A percentile compares a stretch with the other conserved stretches of the same genome.
These are phyloP conservation scores for Psilopsiagon aurifrons DNA, from an alignment of 2,113 vertebrate species.

Conservation along the genomic window DNA sequence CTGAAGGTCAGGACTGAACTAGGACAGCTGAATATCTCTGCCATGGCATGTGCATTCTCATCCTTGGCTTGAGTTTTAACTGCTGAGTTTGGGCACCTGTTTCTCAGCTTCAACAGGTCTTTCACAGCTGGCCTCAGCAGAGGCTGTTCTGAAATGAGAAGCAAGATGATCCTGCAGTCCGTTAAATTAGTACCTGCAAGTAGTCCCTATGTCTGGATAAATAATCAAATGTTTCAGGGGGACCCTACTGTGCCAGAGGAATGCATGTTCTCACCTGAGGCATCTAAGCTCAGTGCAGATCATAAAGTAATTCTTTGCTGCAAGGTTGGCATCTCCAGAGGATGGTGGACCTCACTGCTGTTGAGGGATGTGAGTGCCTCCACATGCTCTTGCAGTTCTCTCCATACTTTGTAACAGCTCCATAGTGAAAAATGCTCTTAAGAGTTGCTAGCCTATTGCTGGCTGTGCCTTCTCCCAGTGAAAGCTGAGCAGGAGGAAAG, in stretches of 20 bases:
- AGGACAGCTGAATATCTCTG: background rate
- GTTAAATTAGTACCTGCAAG: background rate
- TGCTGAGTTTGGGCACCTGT: background rate
- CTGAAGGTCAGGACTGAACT: background rate
- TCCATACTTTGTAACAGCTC: background rate
- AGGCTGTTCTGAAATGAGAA: background rate
- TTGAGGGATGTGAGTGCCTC: background rate
- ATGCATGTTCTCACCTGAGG: background rate
- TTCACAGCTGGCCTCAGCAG: background rate
- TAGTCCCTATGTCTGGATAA: background rate
- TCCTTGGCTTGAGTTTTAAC: background rate
- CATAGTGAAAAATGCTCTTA: background rate
- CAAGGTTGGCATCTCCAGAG: background rate
- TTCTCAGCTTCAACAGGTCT: background rate
- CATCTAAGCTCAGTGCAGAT: background rate
- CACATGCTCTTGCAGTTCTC: background rate
- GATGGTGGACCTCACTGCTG: background rate
- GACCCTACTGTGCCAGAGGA: background rate
- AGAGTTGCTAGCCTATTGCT: background rate
- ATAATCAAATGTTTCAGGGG: background rate
- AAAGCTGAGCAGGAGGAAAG: background rate
- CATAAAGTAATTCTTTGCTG: background rate
- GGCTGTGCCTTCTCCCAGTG: background rate
- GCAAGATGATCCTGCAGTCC: background rate
- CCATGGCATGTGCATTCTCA: background rate